A percentile compares a stretch with the other conserved stretches of the same genome.
Conservation (phyloP, 2,113 vertebrate genomes). For the Ceyx margarethae region DNA sequence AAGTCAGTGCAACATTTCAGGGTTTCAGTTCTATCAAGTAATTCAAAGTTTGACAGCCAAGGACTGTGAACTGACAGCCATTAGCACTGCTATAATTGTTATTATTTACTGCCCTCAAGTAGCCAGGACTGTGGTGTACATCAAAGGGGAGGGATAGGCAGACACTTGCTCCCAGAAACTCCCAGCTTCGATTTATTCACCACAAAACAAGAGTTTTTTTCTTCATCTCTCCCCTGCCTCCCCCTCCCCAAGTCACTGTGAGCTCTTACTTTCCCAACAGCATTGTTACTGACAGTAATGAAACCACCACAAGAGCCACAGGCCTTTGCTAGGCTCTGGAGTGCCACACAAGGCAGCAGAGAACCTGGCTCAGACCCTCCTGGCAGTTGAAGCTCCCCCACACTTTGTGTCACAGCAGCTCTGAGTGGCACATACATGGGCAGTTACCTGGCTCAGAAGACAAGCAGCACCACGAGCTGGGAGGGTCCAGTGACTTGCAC, state of each 20-base stretch:
- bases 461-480: neutral
- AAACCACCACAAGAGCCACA: neutral
- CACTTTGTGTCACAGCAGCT: neutral
- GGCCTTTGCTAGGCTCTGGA: neutral
- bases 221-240: neutral
- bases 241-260: neutral
- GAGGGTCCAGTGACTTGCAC: neutral
- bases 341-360: neutral
- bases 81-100: neutral
- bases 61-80: neutral
- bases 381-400: neutral
- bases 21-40: neutral
- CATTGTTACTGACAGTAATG: neutral
- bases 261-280: neutral
- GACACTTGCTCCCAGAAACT: neutral
- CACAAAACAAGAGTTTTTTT: neutral
- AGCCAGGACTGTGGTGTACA: neutral
- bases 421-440: neutral
- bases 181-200: neutral
- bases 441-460: neutral
- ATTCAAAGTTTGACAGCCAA: neutral
- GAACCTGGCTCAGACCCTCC: neutral
- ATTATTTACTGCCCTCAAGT: neutral
- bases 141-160: neutral
- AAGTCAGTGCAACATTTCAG: neutral